These are phyloP conservation scores for Prostheceraeus crozeri DNA, from an alignment of 2,888 invertebrate species.

Conservation along the genomic window DNA sequence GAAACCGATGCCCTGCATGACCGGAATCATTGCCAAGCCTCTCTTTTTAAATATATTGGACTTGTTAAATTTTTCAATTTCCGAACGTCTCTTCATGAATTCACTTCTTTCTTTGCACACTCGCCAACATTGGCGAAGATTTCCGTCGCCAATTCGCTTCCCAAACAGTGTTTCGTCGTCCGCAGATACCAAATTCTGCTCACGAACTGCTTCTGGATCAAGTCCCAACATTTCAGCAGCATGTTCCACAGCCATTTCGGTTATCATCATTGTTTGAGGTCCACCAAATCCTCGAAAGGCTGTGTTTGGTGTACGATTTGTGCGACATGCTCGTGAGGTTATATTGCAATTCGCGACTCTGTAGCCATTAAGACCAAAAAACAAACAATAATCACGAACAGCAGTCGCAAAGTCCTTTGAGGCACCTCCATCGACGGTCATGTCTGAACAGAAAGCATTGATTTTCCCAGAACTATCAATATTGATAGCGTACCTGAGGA, in stretches of 20 bases:
- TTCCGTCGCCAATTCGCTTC: conserved; percentile 68
- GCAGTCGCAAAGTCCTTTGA: too few species aligned
- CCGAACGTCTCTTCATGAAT: conserved; percentile 61
- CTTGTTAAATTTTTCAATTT: conserved; percentile 68
- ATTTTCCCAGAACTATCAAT: too few species aligned
- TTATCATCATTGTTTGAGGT: conserved; percentile 46
- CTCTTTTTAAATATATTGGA: conserved; percentile 76
- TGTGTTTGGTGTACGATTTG: conserved; percentile 81
- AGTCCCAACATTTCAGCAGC: conserved; percentile 63
- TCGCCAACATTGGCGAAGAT: conserved; percentile 65
- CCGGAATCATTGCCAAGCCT: conserved; percentile 72
- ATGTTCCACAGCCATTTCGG: conserved; percentile 45
- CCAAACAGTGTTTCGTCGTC: conserved; percentile 72
- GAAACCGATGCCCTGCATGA: conserved; percentile 76
- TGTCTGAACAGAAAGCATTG: too few species aligned
- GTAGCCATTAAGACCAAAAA: too few species aligned
- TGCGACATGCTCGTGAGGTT: conserved; percentile 66
- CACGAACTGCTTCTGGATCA: conserved; percentile 50
- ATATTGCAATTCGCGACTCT: conserved; percentile 68
- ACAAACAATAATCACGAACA: too few species aligned
- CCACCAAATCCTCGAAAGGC: conserved; percentile 66
- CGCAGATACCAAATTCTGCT: conserved; percentile 70
- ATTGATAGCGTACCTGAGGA: too few species aligned
- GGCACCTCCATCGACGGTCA: too few species aligned
- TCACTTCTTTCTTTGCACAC: conserved; percentile 68